Base-by-base conservation (phyloP, 1,140 invertebrate genomes). In the Pogonognathellus flavescens region DNA sequence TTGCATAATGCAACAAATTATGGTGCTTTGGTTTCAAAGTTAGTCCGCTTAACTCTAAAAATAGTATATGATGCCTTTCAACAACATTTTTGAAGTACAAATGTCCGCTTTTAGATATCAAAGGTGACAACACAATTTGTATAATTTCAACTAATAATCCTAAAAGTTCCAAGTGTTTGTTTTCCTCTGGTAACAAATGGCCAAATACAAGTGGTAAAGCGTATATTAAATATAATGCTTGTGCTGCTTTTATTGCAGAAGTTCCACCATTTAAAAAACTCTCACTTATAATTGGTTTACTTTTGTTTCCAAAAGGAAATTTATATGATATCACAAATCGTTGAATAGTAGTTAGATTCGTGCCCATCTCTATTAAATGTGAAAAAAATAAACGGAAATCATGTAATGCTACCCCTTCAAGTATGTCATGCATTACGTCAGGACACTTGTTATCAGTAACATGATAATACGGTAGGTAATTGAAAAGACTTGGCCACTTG, bases 1-100 rank as follows among this genome's bases (percentile, higher is more conserved):
- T 13, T 10, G 76, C 41, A 53, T 80, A 80, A 55, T 80, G 76
- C 1, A 80, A 5, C n/a, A 80, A n/a, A 55, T 80, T 22, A 11
- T 80, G 76, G 13, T 52, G 18, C 49, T 80, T 80, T 0, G 76
- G 76, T 50, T 80, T 80, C 11, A 80, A 80, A 22, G 31, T 80
- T 8, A 53, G 41, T 0, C 13, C 76, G 20, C 18, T 52, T 50
- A 80, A 50, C 50, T 52, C 50, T 18, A 11, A 1, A 9, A 52
- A 52, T 4, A 80, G 18, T 18, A 11, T 18, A 18, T 52, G 76
- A 20, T 50, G 76, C n/a, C 50, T 10, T 14, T n/a, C 31, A 52
- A 80, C 2, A 20, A 60, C 8, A 8, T 60, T 60, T 11, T 60
- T 10, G 6, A 60, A 60, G 9, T 60, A 60, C 3, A 7, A 1